Percentiles rank a stretch among this genome's conserved stretches.
These are phyloP conservation scores for Squalus acanthias DNA, from an alignment of 2,797 vertebrate species.

Conservation along the genomic window DNA sequence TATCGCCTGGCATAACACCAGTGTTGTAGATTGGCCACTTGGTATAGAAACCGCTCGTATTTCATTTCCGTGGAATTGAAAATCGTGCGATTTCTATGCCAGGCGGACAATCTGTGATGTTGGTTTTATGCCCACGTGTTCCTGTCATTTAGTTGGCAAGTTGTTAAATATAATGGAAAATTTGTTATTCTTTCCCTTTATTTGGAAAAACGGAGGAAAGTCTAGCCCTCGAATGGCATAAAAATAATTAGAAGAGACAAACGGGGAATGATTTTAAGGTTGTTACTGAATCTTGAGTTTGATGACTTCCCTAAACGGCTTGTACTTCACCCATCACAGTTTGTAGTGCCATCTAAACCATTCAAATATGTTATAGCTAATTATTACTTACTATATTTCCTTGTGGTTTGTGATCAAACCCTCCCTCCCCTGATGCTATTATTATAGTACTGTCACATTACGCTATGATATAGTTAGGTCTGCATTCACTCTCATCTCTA, in stretches of 20 bases:
- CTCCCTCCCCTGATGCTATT: not conserved
- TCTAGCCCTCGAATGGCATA: not conserved
- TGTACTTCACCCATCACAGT: not conserved
- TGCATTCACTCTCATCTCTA: not conserved
- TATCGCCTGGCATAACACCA: not conserved
- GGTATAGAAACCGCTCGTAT: not conserved
- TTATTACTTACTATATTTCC: not conserved
- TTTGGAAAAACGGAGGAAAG: not conserved
- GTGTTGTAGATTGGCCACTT: not conserved
- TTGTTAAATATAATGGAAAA: not conserved
- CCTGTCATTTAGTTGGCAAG: not conserved
- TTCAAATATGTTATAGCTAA: not conserved
- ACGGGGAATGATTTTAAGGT: not conserved
- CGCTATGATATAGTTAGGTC: not conserved
- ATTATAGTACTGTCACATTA: not conserved
- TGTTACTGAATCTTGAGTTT: not conserved
- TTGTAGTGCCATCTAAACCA: not conserved
- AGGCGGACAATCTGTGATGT: not conserved
- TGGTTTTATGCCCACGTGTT: not conserved
- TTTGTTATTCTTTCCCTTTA: not conserved
- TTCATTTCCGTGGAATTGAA: not conserved
- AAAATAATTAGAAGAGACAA: not conserved
- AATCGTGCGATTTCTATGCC: not conserved
- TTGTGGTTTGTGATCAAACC: not conserved
- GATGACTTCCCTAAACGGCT: not conserved